A percentile compares a stretch with the other conserved stretches of the same genome.
These are phyloP conservation scores for Cinara cedri DNA, from an alignment of 2,888 invertebrate species.

Conservation along the genomic window DNA sequence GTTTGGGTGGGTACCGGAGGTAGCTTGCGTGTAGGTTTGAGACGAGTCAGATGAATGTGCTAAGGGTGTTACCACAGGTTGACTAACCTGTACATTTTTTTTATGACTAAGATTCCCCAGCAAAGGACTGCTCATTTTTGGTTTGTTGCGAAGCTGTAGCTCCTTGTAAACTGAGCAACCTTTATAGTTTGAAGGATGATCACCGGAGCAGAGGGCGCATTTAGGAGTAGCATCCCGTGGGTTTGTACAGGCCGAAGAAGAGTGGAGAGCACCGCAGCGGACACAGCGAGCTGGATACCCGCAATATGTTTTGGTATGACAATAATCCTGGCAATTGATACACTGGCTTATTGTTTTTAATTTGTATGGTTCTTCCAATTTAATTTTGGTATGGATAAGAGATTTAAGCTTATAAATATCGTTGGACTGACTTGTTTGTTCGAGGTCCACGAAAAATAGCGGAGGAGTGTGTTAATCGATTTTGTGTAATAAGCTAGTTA, in stretches of 20 bases:
- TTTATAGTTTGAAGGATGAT: constrained; percentile 9
- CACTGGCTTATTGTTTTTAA: too few relatives aligned
- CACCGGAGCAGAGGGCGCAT: neutral
- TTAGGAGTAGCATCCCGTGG: neutral
- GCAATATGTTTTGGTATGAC: neutral
- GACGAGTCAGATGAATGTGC: neutral
- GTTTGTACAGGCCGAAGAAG: neutral
- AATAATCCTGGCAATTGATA: too few relatives aligned
- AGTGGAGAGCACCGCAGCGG: neutral
- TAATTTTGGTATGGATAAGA: too few relatives aligned
- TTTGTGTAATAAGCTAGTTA: too few relatives aligned
- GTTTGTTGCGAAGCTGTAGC: neutral
- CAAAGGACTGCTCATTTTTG: neutral
- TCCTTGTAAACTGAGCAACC: neutral
- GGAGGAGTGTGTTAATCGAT: too few relatives aligned
- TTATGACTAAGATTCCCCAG: constrained; percentile 26
- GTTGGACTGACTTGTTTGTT: too few relatives aligned
- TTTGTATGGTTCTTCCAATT: too few relatives aligned
- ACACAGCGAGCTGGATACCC: neutral
- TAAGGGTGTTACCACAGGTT: constrained; percentile 17
- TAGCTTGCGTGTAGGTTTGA: constrained; percentile 30
- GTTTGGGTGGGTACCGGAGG: neutral
- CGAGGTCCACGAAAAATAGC: too few relatives aligned
- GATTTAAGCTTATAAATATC: too few relatives aligned
- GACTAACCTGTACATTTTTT: constrained; percentile 25